Percentiles rank a stretch among this genome's conserved stretches.
Conservation (phyloP, 2,797 vertebrate species). For the Chloroceryle inda region DNA sequence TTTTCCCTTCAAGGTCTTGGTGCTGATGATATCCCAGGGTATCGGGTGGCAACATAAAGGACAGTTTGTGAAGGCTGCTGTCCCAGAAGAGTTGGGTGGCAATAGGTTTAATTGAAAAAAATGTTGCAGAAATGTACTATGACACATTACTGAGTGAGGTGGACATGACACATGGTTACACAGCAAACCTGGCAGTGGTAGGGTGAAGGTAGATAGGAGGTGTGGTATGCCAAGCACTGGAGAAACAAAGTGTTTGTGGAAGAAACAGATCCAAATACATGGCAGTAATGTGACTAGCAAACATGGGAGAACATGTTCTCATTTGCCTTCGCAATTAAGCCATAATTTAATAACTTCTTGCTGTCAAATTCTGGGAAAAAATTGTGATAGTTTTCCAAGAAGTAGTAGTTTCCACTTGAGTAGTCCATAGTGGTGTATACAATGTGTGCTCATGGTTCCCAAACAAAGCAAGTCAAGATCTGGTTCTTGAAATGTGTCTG, state of each 20-base stretch:
- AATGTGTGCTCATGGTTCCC: not conserved
- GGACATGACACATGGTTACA: not conserved
- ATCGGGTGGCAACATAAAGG: not conserved
- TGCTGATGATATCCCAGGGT: not conserved
- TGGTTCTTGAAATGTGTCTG: not conserved
- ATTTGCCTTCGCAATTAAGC: not conserved
- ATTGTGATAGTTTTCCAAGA: not conserved
- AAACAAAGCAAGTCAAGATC: not conserved
- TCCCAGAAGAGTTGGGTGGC: not conserved
- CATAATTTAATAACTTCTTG: not conserved
- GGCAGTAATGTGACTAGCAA: not conserved
- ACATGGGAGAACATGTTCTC: not conserved
- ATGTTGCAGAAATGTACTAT: not conserved
- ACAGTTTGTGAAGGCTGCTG: not conserved
- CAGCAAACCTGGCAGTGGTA: not conserved
- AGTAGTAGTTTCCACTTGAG: not conserved
- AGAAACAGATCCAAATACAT: not conserved
- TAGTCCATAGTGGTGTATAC: not conserved
- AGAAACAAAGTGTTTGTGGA: not conserved
- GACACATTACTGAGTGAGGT: conserved; percentile 30
- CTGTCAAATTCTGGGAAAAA: conserved; percentile 14
- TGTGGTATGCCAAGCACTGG: not conserved
- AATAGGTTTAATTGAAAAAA: not conserved
- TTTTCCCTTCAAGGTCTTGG: not conserved
- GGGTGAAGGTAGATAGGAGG: not conserved